Conservation (phyloP, 2,113 vertebrate species). For the Pterophyllum scalare region DNA sequence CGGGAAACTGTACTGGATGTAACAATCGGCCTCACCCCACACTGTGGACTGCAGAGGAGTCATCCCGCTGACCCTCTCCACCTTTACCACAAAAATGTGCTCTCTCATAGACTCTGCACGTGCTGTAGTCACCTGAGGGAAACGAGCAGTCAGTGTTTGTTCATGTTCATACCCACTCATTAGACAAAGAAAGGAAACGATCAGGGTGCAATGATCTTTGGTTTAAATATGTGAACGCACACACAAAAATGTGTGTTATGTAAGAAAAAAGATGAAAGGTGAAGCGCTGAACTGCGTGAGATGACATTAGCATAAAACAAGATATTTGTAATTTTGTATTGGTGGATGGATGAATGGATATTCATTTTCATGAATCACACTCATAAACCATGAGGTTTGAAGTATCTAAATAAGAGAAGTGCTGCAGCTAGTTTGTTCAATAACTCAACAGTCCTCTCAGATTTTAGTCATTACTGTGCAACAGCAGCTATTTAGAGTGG, state of each 20-base stretch:
- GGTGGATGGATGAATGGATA: background rate
- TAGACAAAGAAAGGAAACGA: background rate
- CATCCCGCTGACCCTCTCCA: conserved; percentile 88
- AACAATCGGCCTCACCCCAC: conserved; percentile 98
- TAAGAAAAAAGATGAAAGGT: background rate
- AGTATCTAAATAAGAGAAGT: background rate
- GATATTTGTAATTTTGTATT: too few species aligned
- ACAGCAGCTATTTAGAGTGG: background rate
- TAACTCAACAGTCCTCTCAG: background rate
- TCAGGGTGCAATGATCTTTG: background rate
- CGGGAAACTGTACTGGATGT: conserved; percentile 92
- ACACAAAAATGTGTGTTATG: background rate
- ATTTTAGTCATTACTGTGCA: background rate
- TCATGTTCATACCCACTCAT: background rate
- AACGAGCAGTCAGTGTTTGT: background rate
- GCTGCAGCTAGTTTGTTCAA: background rate
- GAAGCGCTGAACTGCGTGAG: background rate
- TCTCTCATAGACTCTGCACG: conserved; percentile 77
- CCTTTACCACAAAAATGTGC: conserved; percentile 88
- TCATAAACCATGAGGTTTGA: background rate
- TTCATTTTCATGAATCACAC: background rate
- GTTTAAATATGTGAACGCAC: background rate
- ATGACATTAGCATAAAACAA: background rate
- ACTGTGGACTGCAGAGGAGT: conserved; percentile 90
- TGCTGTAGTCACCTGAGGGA: conserved; percentile 63